Evolutionary conservation across 1,140 invertebrate genomes (phyloP).

Genomic region (Dryas iulia): DNA sequence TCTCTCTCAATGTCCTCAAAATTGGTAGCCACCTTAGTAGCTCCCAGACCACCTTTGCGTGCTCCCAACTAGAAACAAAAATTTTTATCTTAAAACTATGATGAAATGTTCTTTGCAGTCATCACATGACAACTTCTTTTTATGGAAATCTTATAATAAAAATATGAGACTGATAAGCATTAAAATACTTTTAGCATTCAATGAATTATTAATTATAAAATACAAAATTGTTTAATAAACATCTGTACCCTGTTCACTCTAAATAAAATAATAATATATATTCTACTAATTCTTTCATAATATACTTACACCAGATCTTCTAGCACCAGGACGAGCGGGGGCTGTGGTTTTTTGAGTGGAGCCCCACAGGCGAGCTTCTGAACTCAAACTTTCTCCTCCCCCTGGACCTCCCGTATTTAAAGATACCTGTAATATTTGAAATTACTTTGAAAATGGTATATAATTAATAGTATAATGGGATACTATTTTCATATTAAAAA

Average conservation of each 20-base stretch:
- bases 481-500: too few species aligned
- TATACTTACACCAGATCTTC: constrained; percentile 18
- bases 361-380: constrained; percentile 61
- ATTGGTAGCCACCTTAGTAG: constrained; percentile 96
- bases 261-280: too few species aligned
- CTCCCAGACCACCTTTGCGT: constrained; percentile 95
- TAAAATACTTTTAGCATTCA: too few species aligned
- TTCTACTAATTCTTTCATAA: neutral
- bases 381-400: constrained; percentile 42
- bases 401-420: constrained; percentile 2
- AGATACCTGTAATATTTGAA: neutral
- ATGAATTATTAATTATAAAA: too few species aligned
- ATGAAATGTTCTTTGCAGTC: too few species aligned
- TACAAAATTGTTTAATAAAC: too few species aligned
- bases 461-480: too few species aligned
- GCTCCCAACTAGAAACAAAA: constrained; percentile 84
- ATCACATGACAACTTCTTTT: too few species aligned
- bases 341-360: neutral
- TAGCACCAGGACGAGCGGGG: constrained; percentile 54
- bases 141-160: too few species aligned
- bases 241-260: too few species aligned
- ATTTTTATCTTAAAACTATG: too few species aligned
- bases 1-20: constrained; percentile 97
- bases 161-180: too few species aligned
- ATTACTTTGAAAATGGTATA: neutral